Conservation (phyloP, 2,113 vertebrate species). For the Notothenia coriiceps region DNA sequence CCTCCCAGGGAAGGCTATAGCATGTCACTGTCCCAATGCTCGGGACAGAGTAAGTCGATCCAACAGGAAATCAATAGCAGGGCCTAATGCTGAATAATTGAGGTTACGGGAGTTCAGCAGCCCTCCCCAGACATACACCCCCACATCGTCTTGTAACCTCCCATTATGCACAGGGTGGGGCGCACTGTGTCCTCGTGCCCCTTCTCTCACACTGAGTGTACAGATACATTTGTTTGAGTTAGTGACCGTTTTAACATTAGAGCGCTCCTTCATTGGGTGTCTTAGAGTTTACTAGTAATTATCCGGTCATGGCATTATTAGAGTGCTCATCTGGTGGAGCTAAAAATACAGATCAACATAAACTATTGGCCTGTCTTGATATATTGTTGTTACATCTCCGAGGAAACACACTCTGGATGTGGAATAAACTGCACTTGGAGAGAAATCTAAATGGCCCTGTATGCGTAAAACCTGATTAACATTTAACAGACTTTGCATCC, state of each 20-base stretch:
- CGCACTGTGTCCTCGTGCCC: conserved; percentile 32
- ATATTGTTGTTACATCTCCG: neutral
- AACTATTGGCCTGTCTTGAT: neutral
- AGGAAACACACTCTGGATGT: neutral
- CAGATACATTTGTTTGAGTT: conserved; percentile 53
- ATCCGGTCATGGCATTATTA: neutral
- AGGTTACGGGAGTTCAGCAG: conserved; percentile 84
- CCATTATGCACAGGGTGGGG: conserved; percentile 63
- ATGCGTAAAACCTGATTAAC: conserved; percentile 2
- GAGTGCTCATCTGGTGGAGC: neutral
- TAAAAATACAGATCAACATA: neutral
- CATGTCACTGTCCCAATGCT: conserved; percentile 75
- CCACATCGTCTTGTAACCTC: conserved; percentile 54
- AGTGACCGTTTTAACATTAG: conserved; percentile 14
- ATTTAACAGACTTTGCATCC: neutral
- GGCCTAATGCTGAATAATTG: conserved; percentile 88
- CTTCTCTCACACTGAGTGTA: conserved; percentile 25
- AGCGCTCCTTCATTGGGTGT: neutral
- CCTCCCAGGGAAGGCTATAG: conserved; percentile 72
- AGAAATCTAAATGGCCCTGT: neutral
- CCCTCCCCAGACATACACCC: conserved; percentile 72
- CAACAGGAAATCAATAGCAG: conserved; percentile 85
- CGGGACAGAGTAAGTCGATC: conserved; percentile 82
- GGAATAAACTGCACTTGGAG: neutral
- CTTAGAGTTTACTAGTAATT: neutral